Base-by-base conservation (phyloP, 2,888 invertebrate genomes). In the Caenorhabditis wallacei region DNA sequence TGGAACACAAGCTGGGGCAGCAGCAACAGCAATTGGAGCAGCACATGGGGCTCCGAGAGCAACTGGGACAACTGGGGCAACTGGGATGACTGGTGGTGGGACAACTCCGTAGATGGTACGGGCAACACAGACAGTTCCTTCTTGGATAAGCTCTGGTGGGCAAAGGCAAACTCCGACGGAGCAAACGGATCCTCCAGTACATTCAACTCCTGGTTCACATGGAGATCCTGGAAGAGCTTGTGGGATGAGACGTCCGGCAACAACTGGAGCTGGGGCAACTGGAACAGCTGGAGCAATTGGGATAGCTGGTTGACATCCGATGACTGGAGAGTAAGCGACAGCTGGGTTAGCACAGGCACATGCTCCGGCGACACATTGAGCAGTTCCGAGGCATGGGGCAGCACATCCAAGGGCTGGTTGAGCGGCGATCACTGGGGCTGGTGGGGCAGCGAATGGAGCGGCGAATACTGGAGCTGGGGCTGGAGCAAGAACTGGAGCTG, bases 141-240 rank as follows among this genome's bases (percentile, higher is more conserved):
- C 90, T 84, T 91, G 91, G 68, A 91, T 88, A 64, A 91, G 85
- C 82, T 91, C 91, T 74, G 91, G 91, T 61, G 91, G 90, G 85
- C 91, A 91, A 79, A 91, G 85, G 84, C 91, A 91, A 40, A 91
- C 89, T 75, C 91, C 91, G 79, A 89, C 88, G 57, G 90, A 90
- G 88, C 91, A 91, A 64, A 91, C 90, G 26, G 89, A 89, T 64
- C 91, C 91, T 61, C 91, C 91, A 66, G 91, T 91, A 85, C 91
- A 91, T 83, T 91, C 91, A 75, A 91, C 91, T 87, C 91, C 91
- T 46, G 90, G 91, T 84, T 90, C 90, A 79, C 90, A 90, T 37
- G 89, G 88, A 10, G 89, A 89, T 74, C 90, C 90, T 48, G 83
- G 83, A n/a, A 83, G 80, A 20, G 83, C 89, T 84, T 89, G 90